Conservation (phyloP, 2,888 invertebrate genomes). For the Apotomis turbidana region DNA sequence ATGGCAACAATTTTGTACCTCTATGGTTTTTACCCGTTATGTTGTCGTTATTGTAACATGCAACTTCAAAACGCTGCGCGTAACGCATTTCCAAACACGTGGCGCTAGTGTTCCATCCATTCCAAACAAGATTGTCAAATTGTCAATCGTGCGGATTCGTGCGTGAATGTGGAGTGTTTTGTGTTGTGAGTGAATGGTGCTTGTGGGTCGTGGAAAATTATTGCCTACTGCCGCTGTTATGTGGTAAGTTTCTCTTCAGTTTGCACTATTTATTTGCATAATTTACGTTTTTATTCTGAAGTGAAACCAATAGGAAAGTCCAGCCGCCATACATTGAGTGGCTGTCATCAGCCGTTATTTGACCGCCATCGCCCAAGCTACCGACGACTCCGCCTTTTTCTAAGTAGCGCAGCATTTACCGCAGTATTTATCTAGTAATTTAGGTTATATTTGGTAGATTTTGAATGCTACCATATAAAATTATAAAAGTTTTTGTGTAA, state of each 20-base stretch:
- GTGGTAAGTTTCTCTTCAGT: slow-evolving; percentile 70
- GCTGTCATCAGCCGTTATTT: slow-evolving; percentile 71
- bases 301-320: slow-evolving; percentile 33
- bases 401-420: slow-evolving; percentile 30
- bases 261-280: slow-evolving; percentile 28
- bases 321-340: slow-evolving; percentile 38
- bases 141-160: slow-evolving; percentile 49
- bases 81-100: slow-evolving; percentile 57
- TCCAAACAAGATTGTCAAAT: slow-evolving; percentile 44
- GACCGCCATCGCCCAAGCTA: slow-evolving; percentile 82
- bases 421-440: slow-evolving; percentile 7
- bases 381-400: slow-evolving; percentile 72
- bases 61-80: slow-evolving; percentile 45
- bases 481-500: slow-evolving; percentile 4
- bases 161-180: slow-evolving; percentile 71
- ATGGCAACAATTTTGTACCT: slow-evolving; percentile 18
- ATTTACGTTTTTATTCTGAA: slow-evolving; percentile 34
- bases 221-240: slow-evolving; percentile 68
- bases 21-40: slow-evolving; percentile 37
- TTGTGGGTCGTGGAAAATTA: slow-evolving; percentile 58
- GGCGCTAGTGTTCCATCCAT: slow-evolving; percentile 67
- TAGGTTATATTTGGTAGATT: slow-evolving; percentile 8
- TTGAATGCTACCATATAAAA: background rate
- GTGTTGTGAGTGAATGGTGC: slow-evolving; percentile 77
- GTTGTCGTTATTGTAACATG: slow-evolving; percentile 42